Percentiles rank a stretch among this genome's conserved stretches.
Evolutionary conservation across 2,797 vertebrate species (phyloP).

Genomic region (Brachyrhaphis roseni): DNA sequence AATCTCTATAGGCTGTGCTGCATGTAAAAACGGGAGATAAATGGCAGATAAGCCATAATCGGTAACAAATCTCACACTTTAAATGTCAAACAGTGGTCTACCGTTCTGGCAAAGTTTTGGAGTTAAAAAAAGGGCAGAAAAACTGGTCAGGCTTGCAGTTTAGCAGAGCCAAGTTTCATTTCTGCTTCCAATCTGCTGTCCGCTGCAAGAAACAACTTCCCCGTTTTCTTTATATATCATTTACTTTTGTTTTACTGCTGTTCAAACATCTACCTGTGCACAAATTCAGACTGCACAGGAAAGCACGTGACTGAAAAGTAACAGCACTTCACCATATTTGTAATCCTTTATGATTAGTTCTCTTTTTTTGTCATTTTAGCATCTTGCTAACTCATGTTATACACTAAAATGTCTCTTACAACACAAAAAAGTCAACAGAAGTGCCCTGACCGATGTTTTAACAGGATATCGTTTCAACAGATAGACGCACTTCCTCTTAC

Average conservation of each 20-base stretch:
- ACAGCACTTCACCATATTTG: neutral
- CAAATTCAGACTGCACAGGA: neutral
- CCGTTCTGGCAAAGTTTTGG: neutral
- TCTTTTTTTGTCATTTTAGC: neutral
- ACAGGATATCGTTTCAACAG: neutral
- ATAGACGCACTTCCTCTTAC: conserved; percentile 7
- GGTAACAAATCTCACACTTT: neutral
- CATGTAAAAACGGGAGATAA: neutral
- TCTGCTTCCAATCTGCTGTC: conserved; percentile 24
- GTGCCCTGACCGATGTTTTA: neutral
- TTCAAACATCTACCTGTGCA: neutral
- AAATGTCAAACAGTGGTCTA: neutral
- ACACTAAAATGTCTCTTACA: neutral
- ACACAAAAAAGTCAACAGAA: neutral
- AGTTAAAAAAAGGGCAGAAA: neutral
- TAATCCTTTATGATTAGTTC: no score
- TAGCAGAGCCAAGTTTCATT: conserved; percentile 20
- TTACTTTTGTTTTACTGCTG: neutral
- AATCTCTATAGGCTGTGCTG: no score
- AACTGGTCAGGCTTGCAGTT: neutral
- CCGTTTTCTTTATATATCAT: neutral
- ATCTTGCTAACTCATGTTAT: neutral
- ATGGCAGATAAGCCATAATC: neutral
- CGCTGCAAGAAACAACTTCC: conserved; percentile 5
- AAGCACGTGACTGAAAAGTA: neutral